Evolutionary conservation across 2,113 vertebrate genomes (phyloP).

Genomic region (Ceyx margarethae): DNA sequence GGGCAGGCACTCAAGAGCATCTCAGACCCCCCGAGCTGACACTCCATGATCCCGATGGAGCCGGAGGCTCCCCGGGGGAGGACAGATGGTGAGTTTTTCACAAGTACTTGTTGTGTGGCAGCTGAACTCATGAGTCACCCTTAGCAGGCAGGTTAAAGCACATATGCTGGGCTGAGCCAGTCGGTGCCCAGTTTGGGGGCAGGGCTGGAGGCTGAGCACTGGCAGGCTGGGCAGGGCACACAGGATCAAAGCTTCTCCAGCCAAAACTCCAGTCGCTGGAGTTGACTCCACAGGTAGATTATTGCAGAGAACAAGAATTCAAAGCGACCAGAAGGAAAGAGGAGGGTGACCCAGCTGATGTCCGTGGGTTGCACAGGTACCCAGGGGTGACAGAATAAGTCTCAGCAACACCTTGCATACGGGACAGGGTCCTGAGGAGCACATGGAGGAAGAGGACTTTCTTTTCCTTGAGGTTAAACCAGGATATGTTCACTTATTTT

Average conservation of each 20-base stretch:
- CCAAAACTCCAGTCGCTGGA: not conserved
- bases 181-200: rapidly evolving
- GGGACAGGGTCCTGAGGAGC: not conserved
- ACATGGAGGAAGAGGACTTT: not conserved
- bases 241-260: not conserved
- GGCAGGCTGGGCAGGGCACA: not conserved
- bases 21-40: not conserved
- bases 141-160: not conserved
- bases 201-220: not conserved
- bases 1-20: not conserved
- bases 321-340: not conserved
- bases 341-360: not conserved
- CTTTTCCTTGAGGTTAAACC: not conserved
- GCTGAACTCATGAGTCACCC: rapidly evolving
- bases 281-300: not conserved
- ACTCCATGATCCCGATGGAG: not conserved
- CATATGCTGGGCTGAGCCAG: rapidly evolving
- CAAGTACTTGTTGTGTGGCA: not conserved
- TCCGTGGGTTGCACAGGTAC: not conserved
- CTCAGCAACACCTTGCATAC: no score
- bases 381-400: rapidly evolving
- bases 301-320: not conserved
- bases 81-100: not conserved
- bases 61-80: not conserved
- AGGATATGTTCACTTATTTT: not conserved